A percentile compares a stretch with the other conserved stretches of the same genome.
These are phyloP conservation scores for Oligia latruncula DNA, from an alignment of 2,888 invertebrate genomes.

Conservation along the genomic window DNA sequence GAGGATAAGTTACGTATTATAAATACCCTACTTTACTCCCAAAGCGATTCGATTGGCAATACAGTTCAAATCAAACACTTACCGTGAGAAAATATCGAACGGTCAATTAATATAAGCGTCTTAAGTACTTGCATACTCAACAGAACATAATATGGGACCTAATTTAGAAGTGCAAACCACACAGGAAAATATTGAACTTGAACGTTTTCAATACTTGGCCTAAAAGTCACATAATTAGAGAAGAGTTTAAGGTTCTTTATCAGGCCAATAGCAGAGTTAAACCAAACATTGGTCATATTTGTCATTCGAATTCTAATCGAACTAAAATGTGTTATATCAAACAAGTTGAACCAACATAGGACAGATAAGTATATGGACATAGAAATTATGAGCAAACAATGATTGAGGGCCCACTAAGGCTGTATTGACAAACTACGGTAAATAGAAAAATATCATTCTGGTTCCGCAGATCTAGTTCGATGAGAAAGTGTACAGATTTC, in stretches of 20 bases:
- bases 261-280: slow-evolving; percentile 50
- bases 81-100: slow-evolving; percentile 44
- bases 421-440: slow-evolving; percentile 76
- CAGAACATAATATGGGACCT: slow-evolving; percentile 20
- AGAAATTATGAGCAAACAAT: slow-evolving; percentile 75
- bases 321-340: slow-evolving; percentile 66
- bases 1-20: slow-evolving; percentile 14
- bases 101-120: slow-evolving; percentile 7
- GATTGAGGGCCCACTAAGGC: slow-evolving; percentile 70
- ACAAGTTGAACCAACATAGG: slow-evolving; percentile 70
- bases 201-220: slow-evolving; percentile 23
- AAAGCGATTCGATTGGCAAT: slow-evolving; percentile 20
- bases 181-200: slow-evolving; percentile 26
- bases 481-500: slow-evolving; percentile 56
- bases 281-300: slow-evolving; percentile 63
- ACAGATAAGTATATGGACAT: slow-evolving; percentile 73
- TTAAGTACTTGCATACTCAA: slow-evolving; percentile 20
- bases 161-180: slow-evolving; percentile 39
- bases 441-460: slow-evolving; percentile 65
- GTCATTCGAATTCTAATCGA: slow-evolving; percentile 65
- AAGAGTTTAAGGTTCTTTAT: slow-evolving; percentile 46
- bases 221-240: slow-evolving; percentile 40
- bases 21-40: slow-evolving; percentile 14
- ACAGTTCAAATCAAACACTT: slow-evolving; percentile 22
- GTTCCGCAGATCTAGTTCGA: slow-evolving; percentile 53